Base-by-base conservation (phyloP, 2,888 invertebrate genomes). In the Idaea aversata region DNA sequence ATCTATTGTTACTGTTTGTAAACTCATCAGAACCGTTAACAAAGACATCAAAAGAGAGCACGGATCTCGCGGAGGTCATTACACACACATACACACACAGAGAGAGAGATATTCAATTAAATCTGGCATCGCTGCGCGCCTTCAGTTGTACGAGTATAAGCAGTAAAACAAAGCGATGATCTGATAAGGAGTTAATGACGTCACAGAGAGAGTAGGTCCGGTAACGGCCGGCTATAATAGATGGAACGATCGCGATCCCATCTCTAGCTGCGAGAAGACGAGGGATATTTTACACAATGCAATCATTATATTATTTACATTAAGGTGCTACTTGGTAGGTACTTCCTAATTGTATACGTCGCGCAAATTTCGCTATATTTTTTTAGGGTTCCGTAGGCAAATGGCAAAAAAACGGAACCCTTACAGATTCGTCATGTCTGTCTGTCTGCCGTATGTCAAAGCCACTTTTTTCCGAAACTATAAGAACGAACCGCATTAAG, bases 141-240 rank as follows among this genome's bases (percentile, higher is more conserved):
- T 47, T 10, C 13, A 13, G 13, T 47, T 47, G 47, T 13, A 47
- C 0, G 10, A 47, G 10, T 13, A 13, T 1, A 5, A 4, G 47
- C 47, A 47, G 47, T 59, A 59, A 59, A 59, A 59, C 59, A 59
- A 59, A 59, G 59, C 59, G 34, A 59, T 16, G 59, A 59, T 59
- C 59, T 59, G 59, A 59, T 59, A 59, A 59, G 59, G 59, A 59
- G 59, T 59, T 4, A 16, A 59, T 59, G 7, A 16, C 13, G 4
- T 47, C 47, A 7, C 47, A 4, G 47, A 4, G 5, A 10, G 36
- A 36, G 36, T 36, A 7, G 13, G 10, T 47, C 7, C 25, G 47
- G 47, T 10, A 47, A 5, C 47, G 3, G 47, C 47, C 13, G 13
- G 10, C 59, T 16, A 5, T 34, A 25, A 16, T 25, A 15, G 34